Conservation (phyloP, 2,888 invertebrate species). For the Hypolimnas misippus region DNA sequence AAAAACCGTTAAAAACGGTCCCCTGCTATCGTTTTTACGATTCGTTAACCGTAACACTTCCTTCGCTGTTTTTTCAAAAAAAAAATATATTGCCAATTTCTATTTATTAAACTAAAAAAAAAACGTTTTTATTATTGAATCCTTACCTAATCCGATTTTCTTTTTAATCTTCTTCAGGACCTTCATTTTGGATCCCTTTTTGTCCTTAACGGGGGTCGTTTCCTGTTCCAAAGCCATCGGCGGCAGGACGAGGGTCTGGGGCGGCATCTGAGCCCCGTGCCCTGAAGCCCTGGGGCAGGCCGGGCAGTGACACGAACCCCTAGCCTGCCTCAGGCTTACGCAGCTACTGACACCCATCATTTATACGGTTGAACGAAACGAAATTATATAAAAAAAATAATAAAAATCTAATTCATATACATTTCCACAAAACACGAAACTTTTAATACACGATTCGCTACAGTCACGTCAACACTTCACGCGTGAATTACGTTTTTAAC, state of each 20-base stretch:
- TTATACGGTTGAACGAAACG: slow-evolving; percentile 51
- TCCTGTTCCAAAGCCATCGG: slow-evolving; percentile 77
- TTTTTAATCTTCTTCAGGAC: slow-evolving; percentile 94
- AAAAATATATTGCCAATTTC: too few species aligned
- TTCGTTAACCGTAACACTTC: neutral
- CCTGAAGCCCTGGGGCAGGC: slow-evolving; percentile 78
- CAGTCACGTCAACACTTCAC: slow-evolving; percentile 44
- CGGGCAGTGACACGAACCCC: slow-evolving; percentile 83
- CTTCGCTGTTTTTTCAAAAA: neutral
- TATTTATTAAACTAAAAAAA: neutral
- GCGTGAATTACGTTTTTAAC: slow-evolving; percentile 28
- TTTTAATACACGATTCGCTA: slow-evolving; percentile 30
- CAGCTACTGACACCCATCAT: slow-evolving; percentile 84
- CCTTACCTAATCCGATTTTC: slow-evolving; percentile 93
- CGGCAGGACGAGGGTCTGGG: slow-evolving; percentile 75
- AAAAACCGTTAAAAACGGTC: too few species aligned
- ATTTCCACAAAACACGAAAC: slow-evolving; percentile 45
- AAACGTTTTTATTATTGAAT: neutral
- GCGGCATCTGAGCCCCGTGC: slow-evolving; percentile 68
- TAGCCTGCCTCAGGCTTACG: slow-evolving; percentile 82
- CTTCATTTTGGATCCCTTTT: slow-evolving; percentile 90
- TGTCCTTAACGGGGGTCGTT: slow-evolving; percentile 75
- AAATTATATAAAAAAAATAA: slow-evolving; percentile 21
- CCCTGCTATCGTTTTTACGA: too few species aligned
- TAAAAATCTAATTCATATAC: slow-evolving; percentile 41